Percentiles rank a stretch among this genome's conserved stretches.
phyloP scores from a whole-genome alignment of 2,888 invertebrate genomes.

The Druceiella hillmani region DNA sequence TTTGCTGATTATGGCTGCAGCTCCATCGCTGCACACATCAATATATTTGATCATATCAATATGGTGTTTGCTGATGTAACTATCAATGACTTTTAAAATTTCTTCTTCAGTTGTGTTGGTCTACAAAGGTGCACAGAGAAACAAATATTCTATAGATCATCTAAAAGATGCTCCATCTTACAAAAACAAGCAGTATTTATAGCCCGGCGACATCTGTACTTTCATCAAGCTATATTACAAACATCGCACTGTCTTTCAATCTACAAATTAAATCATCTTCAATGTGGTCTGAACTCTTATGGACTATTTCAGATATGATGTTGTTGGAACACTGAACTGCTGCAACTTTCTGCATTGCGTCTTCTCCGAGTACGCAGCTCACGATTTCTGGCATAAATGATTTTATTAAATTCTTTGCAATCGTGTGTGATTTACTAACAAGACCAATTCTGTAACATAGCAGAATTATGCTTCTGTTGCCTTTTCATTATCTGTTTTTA shows the following conservation, averaged over 20 bases:
- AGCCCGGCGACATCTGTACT: slow-evolving; percentile 18
- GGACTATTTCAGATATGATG: slow-evolving; percentile 12
- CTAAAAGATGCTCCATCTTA: slow-evolving; percentile 17
- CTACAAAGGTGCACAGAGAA: too few species aligned
- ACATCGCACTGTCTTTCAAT: slow-evolving; percentile 13
- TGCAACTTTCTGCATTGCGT: slow-evolving; percentile 13
- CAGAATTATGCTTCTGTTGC: slow-evolving; percentile 15
- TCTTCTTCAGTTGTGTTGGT: too few species aligned
- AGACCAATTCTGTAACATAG: slow-evolving; percentile 15
- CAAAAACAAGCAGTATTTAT: slow-evolving; percentile 18
- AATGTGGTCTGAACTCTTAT: slow-evolving; percentile 17
- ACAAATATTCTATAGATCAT: slow-evolving; percentile 16
- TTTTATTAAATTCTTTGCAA: slow-evolving; percentile 17
- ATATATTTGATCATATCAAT: too few species aligned
- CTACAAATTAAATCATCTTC: slow-evolving; percentile 11
- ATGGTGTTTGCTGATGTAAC: too few species aligned
- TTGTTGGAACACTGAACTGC: slow-evolving; percentile 13
- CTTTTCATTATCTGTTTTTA: slow-evolving; percentile 7
- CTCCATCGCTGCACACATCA: too few species aligned
- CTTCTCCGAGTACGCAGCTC: slow-evolving; percentile 15
- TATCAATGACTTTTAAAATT: too few species aligned
- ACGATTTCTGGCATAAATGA: slow-evolving; percentile 16
- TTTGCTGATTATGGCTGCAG: too few species aligned
- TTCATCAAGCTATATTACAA: slow-evolving; percentile 22
- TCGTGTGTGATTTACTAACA: slow-evolving; percentile 17